Base-by-base conservation (phyloP, 2,797 vertebrate species). In the Parambassis ranga region DNA sequence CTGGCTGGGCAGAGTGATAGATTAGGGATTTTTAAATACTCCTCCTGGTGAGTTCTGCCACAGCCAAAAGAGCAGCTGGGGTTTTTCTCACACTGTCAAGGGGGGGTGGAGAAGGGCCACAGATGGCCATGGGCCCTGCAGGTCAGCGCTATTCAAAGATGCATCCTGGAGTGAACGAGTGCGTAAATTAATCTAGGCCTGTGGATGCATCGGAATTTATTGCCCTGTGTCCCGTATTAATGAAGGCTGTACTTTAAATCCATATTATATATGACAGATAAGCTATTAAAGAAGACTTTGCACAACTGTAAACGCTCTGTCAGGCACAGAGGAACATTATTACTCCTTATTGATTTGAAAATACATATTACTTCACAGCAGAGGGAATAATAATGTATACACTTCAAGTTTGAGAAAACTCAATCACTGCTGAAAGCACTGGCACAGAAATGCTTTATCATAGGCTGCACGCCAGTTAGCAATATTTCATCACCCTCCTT, bases 11-110 rank as follows among this genome's bases (percentile, higher is more conserved):
- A 77, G 73, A 84, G 78, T 81, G 83, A 87, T 83, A 84, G 82
- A 90, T 91, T 87, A 87, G 82, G 75, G 81, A 76, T 80, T 87
- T 89, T 85, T 83, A 90, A 90, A 88, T 66, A 79, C 77, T 81
- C 80, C 83, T 87, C 83, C 85, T 84, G 82, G 73, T 86, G 82
- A 81, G 56, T 42, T 64, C 62, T 55, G 43, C 69, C 3, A 8
- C 42, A 30, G 84, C 87, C 87, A 86, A 81, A 65, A 74, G 76
- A 86, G 82, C 87, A 90, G 88, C 87, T 91, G 90, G 83, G 77
- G 47, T 72, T 79, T 78, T 72, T 69, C 80, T 62, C 77, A 57
- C 66, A 73, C 53, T 42, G 64, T 41, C n/a, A 27, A 48, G 37
- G 39, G 50, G 58, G 16, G 61, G 50, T 14, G 72, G 75, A 58